Percentiles rank a stretch among this genome's conserved stretches.
These are phyloP conservation scores for Drosophila paramelanica DNA, from an alignment of 2,888 invertebrate genomes.

Conservation along the genomic window DNA sequence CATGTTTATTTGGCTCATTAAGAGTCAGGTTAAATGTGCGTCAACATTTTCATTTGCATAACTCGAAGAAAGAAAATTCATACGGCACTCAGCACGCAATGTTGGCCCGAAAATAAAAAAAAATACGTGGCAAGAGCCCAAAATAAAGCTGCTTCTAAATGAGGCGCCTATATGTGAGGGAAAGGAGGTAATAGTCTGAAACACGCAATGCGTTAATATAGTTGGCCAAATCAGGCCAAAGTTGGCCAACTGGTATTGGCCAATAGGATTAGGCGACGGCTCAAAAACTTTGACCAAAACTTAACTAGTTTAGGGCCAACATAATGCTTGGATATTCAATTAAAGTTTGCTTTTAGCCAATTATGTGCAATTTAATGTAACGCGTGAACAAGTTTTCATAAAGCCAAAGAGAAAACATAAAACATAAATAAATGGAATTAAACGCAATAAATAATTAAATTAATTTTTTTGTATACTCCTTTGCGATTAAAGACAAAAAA, in stretches of 20 bases:
- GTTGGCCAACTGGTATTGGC: slow-evolving; percentile 30
- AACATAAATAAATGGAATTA: not conserved
- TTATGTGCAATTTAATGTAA: slow-evolving; percentile 31
- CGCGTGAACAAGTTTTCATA: slow-evolving; percentile 17
- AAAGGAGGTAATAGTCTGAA: slow-evolving; percentile 1
- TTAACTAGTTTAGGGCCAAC: slow-evolving; percentile 27
- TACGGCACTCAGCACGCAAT: slow-evolving; percentile 36
- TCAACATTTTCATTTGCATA: slow-evolving; percentile 61
- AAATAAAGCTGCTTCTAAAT: slow-evolving; percentile 34
- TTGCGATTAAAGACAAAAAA: slow-evolving; percentile 1
- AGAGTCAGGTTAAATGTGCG: slow-evolving; percentile 33
- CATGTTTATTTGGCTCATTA: slow-evolving; percentile 52
- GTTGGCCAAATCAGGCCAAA: slow-evolving; percentile 23
- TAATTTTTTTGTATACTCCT: slow-evolving; percentile 2
- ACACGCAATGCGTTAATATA: slow-evolving; percentile 46
- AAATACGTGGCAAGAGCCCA: not conserved
- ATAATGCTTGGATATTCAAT: slow-evolving; percentile 55
- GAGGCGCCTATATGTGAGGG: not conserved
- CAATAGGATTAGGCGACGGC: slow-evolving; percentile 36
- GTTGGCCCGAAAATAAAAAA: slow-evolving; percentile 2
- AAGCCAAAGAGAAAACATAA: not conserved
- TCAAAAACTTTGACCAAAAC: slow-evolving; percentile 10
- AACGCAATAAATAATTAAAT: slow-evolving; percentile 7
- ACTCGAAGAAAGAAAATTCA: slow-evolving; percentile 35
- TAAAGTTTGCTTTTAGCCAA: slow-evolving; percentile 54